phyloP scores from a whole-genome alignment of 2,113 vertebrate species.

The Tenrec ecaudatus region DNA sequence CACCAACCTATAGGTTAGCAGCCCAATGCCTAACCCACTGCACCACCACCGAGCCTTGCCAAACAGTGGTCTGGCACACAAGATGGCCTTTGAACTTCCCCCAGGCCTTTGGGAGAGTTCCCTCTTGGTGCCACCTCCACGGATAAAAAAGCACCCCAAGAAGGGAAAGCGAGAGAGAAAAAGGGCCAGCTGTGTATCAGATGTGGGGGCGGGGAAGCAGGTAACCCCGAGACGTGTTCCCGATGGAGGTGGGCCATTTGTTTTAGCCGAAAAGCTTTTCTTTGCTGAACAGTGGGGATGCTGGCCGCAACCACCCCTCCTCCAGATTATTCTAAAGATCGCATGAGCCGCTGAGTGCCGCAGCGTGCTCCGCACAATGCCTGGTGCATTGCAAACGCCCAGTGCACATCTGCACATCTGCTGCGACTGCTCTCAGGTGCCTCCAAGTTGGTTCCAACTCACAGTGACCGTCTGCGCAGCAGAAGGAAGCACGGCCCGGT shows the following conservation, averaged over 20 bases:
- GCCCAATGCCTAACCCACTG: too few relatives aligned
- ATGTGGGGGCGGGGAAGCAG: too few relatives aligned
- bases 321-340: background rate
- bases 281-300: background rate
- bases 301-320: background rate
- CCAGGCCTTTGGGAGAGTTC: background rate
- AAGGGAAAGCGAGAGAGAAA: background rate
- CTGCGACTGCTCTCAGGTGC: too few relatives aligned
- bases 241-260: background rate
- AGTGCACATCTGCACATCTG: too few relatives aligned
- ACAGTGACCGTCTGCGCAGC: too few relatives aligned
- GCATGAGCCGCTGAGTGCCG: too few relatives aligned
- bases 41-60: too few relatives aligned
- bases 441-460: too few relatives aligned
- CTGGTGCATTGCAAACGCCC: background rate
- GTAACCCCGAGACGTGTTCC: accelerated
- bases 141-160: background rate
- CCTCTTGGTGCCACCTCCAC: background rate
- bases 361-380: too few relatives aligned
- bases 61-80: background rate
- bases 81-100: background rate
- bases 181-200: background rate
- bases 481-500: too few relatives aligned
- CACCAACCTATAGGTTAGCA: too few relatives aligned
- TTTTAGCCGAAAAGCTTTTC: background rate